Evolutionary conservation across 2,888 invertebrate species (phyloP), one percentile per base, ranked within the genome.

Genomic region (Antheraea yamamai): DNA sequence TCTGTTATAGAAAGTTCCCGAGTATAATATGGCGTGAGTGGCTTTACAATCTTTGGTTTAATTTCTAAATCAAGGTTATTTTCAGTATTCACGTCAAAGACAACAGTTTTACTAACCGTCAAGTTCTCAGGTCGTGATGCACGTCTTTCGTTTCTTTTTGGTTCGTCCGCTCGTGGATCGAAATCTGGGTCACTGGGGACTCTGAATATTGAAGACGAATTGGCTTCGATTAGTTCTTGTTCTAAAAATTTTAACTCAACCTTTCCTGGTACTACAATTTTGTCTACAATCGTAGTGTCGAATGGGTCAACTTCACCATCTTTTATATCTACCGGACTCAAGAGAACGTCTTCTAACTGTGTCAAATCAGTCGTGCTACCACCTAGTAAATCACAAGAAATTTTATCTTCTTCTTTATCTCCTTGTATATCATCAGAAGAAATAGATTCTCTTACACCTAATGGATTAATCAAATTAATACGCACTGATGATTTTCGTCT

Each of bases 11-110:
- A 95, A 75, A 95, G 90, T 82, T 96, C 96, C 78, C 97, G 92
- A 0, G 96, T 96, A 88, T 98, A 98, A 84, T 97, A 98, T 0
- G 98, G 98, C 7, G 98, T 98, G 74, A 97, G 87, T 6, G 98
- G 98, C 85, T 98, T 97, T 47, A 94, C 93, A 74, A 96, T 93
- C 84, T 96, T 96, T 52, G 94, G 94, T 84, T 97, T 97, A 78
- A 95, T 90, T 18, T 97, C 93, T 74, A 96, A 89, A 85, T 96
- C 96, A 72, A 85, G 78, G 70, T 82, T 79, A 73, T 85, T 85
- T 23, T 87, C 87, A 64, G 91, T 87, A 23, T 95, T 94, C 30
- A 96, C 91, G 81, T 96, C 94, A 77, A 96, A 95, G 35, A 89
- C 87, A 2, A 95, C 95, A 81, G 88, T 95, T 91, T 89, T 96